phyloP scores from a whole-genome alignment of 2,797 vertebrate genomes.

The Apogon talboti region DNA sequence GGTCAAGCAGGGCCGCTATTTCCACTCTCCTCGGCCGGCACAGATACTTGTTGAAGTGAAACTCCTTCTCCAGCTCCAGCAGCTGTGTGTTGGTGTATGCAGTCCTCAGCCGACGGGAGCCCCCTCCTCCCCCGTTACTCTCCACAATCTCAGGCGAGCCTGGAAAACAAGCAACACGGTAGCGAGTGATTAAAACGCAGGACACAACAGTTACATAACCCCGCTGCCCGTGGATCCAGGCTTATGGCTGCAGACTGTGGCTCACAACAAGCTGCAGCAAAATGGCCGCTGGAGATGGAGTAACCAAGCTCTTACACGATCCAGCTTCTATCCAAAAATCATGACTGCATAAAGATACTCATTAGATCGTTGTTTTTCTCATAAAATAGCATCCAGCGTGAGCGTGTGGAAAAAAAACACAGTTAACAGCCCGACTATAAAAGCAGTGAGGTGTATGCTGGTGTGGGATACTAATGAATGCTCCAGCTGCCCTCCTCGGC shows the following conservation, averaged over 20 bases:
- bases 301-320: conserved; percentile 40
- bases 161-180: conserved; percentile 68
- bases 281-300: conserved; percentile 89
- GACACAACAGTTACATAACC: conserved; percentile 57
- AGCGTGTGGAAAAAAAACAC: conserved; percentile 39
- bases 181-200: conserved; percentile 67
- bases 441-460: conserved; percentile 85
- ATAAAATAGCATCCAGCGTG: conserved; percentile 33
- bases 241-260: conserved; percentile 45
- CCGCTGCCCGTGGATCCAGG: conserved; percentile 33
- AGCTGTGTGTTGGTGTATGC: conserved; percentile 99
- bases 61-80: conserved; percentile 99
- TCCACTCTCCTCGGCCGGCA: conserved; percentile 97
- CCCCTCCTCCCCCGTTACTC: conserved; percentile 86
- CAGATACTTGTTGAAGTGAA: conserved; percentile 99
- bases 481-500: conserved; percentile 95
- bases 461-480: conserved; percentile 92
- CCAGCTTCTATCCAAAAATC: conserved; percentile 31
- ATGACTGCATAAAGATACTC: conserved; percentile 21
- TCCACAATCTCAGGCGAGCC: conserved; percentile 93
- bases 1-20: conserved; percentile 95
- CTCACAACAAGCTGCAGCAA: conserved; percentile 87
- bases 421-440: conserved; percentile 32
- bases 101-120: conserved; percentile 94
- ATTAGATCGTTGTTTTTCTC: conserved; percentile 35